A percentile compares a stretch with the other conserved stretches of the same genome.
Evolutionary conservation across 2,113 vertebrate genomes (phyloP).

Genomic region (Tauraco erythrolophus): DNA sequence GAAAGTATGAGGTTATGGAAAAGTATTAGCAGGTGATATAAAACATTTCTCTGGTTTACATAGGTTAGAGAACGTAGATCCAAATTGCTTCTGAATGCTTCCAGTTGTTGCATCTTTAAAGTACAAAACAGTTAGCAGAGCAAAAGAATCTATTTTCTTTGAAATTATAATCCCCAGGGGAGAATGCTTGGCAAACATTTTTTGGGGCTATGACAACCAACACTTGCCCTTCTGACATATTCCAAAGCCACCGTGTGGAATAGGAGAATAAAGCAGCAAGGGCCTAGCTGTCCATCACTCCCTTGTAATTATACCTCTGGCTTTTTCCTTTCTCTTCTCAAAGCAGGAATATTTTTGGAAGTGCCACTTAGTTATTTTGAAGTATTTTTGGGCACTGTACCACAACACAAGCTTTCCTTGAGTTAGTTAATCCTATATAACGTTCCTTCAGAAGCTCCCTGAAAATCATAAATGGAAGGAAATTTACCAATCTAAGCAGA

Average conservation of each 20-base stretch:
- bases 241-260: not conserved
- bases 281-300: not conserved
- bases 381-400: not conserved
- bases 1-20: conserved; percentile 49
- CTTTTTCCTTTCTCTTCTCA: not conserved
- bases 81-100: conserved; percentile 16
- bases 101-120: not conserved
- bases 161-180: not conserved
- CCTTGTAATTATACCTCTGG: not conserved
- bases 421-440: not conserved
- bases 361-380: conserved; percentile 8
- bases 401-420: not conserved
- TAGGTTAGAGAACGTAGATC: not conserved
- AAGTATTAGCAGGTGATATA: conserved; percentile 66
- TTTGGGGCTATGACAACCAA: not conserved
- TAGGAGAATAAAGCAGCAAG: not conserved
- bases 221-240: not conserved
- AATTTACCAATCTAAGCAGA: not conserved
- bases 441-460: not conserved
- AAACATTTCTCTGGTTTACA: conserved; percentile 27
- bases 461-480: not conserved
- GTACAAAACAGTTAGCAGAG: not conserved
- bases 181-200: not conserved
- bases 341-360: conserved; percentile 41
- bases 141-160: not conserved